Evolutionary conservation across 2,113 vertebrate genomes (phyloP).

Genomic region (Xenopus tropicalis): UCB_Xtro_10.0 CM004446.2:78116001-78116500

Average conservation of each 20-base stretch:
- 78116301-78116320: not conserved
- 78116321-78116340: not conserved
- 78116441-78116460: not conserved
- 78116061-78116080: not conserved
- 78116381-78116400: not conserved
- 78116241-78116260: slow-evolving; percentile 7
- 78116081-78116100: not conserved
- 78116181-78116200: slow-evolving; percentile 18
- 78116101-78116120: not conserved
- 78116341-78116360: not conserved
- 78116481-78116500: not conserved
- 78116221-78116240: slow-evolving; percentile 9
- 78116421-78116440: not conserved
- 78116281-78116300: slow-evolving; percentile 6
- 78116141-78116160: slow-evolving; percentile 3
- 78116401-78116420: not conserved
- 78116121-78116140: not conserved
- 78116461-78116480: not conserved
- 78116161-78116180: slow-evolving; percentile 13
- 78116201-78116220: not conserved
- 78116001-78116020: slow-evolving; percentile 43
- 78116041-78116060: slow-evolving; percentile 16
- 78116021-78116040: slow-evolving; percentile 23
- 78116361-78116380: not conserved
- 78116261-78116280: slow-evolving; percentile 4